A percentile compares a stretch with the other conserved stretches of the same genome.
Conservation (phyloP, 2,113 vertebrate species). For the Forbesichthys papilliferus region DNA sequence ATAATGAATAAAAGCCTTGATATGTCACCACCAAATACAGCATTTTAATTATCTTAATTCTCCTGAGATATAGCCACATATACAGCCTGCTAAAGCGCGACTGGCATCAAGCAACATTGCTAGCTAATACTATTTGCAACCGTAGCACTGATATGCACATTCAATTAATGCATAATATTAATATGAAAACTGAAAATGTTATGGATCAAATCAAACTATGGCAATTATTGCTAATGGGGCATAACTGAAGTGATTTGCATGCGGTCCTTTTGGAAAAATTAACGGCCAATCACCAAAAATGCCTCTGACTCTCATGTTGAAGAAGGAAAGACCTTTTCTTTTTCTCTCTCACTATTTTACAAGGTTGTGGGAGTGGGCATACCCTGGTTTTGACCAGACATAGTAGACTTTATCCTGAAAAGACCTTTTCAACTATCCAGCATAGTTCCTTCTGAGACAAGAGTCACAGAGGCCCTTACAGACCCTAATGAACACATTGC, state of each 20-base stretch:
- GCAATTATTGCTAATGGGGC: constrained; percentile 56
- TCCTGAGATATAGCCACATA: constrained; percentile 37
- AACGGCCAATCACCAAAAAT: constrained; percentile 35
- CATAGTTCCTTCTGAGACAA: not conserved
- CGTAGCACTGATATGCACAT: constrained; percentile 49
- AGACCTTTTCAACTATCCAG: not conserved
- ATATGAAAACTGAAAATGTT: constrained; percentile 48
- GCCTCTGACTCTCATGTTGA: constrained; percentile 19
- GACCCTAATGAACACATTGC: no score
- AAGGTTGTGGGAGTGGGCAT: not conserved
- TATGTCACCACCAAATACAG: constrained; percentile 53
- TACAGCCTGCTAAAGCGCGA: constrained; percentile 42
- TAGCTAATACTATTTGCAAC: constrained; percentile 54
- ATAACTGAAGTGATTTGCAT: constrained; percentile 46
- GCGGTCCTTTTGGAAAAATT: constrained; percentile 39
- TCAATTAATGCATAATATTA: constrained; percentile 50
- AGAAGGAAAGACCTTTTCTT: not conserved
- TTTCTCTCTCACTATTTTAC: not conserved
- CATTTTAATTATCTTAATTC: constrained; percentile 61
- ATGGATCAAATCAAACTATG: constrained; percentile 45
- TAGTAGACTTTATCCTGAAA: constrained; percentile 7
- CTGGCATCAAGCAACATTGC: constrained; percentile 40
- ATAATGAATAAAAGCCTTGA: constrained; percentile 63
- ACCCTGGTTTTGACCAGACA: not conserved
- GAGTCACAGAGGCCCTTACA: no score